Percentiles rank a stretch among this genome's conserved stretches.
Evolutionary conservation across 2,888 invertebrate genomes (phyloP).

Genomic region (Aricia artaxerxes): DNA sequence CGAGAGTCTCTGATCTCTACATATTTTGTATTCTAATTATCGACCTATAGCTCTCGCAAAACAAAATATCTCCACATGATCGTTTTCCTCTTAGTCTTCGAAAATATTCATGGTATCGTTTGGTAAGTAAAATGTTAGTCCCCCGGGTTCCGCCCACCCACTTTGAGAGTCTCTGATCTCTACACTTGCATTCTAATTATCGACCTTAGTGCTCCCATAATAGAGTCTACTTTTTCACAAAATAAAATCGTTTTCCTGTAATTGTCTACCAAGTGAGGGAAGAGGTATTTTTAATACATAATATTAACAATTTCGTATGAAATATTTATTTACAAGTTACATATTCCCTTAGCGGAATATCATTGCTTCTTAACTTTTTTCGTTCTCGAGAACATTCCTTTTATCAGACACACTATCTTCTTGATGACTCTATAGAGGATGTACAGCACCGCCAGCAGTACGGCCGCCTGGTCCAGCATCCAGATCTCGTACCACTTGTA

Average conservation of each 20-base stretch:
- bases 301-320: background rate
- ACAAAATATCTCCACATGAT: too few species aligned
- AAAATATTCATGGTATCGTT: too few species aligned
- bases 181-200: background rate
- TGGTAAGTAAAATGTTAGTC: too few species aligned
- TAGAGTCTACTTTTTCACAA: background rate
- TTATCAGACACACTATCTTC: background rate
- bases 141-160: background rate
- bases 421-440: constrained; percentile 6
- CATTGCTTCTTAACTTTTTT: constrained; percentile 19
- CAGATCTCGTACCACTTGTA: constrained; percentile 45
- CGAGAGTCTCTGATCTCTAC: too few species aligned
- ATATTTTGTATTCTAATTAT: too few species aligned
- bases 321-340: constrained; percentile 9
- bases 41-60: too few species aligned
- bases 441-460: constrained; percentile 1
- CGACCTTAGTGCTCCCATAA: background rate
- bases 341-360: background rate
- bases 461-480: constrained; percentile 34
- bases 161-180: background rate
- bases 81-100: too few species aligned
- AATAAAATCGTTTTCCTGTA: too few species aligned
- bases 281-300: background rate
- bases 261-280: background rate
- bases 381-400: background rate